A percentile compares a stretch with the other conserved stretches of the same genome.
Evolutionary conservation across 2,113 vertebrate genomes (phyloP).

Genomic region (Eretmochelys imbricata): DNA sequence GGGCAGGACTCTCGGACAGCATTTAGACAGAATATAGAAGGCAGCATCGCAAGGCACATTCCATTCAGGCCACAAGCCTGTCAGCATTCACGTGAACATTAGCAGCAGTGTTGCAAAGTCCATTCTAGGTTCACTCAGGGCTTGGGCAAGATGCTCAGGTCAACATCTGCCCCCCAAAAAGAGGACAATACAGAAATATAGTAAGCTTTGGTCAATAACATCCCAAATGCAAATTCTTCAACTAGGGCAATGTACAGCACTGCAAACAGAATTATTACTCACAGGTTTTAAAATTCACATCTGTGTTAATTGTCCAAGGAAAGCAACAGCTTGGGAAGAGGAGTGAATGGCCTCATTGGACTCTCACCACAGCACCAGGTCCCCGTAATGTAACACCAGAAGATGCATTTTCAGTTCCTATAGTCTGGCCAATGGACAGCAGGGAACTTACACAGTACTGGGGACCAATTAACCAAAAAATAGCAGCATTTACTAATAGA

Average conservation of each 20-base stretch:
- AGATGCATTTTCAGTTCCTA: background rate
- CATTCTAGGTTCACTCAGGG: constrained; percentile 11
- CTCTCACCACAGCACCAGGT: background rate
- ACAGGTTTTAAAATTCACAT: constrained; percentile 14
- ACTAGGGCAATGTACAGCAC: background rate
- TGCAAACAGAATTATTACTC: constrained; percentile 1
- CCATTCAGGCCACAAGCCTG: background rate
- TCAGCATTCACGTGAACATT: constrained; percentile 25
- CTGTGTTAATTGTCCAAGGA: background rate
- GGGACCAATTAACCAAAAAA: constrained; percentile 45
- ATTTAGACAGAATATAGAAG: too few species aligned
- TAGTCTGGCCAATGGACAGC: background rate
- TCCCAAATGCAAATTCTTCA: background rate
- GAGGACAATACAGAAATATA: background rate
- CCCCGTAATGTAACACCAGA: background rate
- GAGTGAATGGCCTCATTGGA: background rate
- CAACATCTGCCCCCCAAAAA: background rate
- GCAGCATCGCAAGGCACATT: too few species aligned
- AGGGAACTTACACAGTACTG: background rate
- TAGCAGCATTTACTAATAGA: constrained; percentile 41
- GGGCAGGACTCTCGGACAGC: background rate
- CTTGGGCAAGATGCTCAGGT: background rate
- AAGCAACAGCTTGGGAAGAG: background rate
- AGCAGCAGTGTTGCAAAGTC: background rate
- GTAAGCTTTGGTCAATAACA: background rate